phyloP scores from a whole-genome alignment of 1,140 invertebrate genomes.

The Drosophila neocordata region DNA sequence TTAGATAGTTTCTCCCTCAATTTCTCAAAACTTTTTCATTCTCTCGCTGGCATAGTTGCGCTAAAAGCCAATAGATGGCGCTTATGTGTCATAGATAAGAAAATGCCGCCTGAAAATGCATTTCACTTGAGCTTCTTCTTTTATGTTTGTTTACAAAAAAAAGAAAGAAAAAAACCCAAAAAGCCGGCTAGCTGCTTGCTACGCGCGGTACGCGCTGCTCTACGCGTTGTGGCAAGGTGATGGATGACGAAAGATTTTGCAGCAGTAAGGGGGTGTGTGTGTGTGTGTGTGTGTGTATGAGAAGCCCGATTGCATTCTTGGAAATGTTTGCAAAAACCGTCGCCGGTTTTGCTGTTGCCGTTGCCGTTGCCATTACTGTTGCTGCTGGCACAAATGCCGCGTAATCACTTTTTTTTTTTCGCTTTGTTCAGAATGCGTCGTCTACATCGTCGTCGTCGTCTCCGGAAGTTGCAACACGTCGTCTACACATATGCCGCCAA shows the following conservation, averaged over 20 bases:
- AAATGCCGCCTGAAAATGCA: constrained; percentile 26
- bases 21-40: constrained; percentile 21
- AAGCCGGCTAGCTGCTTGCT: constrained; percentile 10
- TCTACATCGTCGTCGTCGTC: constrained; percentile 9
- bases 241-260: not conserved
- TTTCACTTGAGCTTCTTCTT: constrained; percentile 36
- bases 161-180: constrained; percentile 2
- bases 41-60: constrained; percentile 45
- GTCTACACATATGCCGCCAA: constrained; percentile 63
- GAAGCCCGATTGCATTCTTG: constrained; percentile 65
- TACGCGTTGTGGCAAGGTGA: not conserved
- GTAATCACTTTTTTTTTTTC: constrained; percentile 74
- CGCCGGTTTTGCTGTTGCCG: constrained; percentile 45
- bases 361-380: not conserved
- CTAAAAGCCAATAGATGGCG: constrained; percentile 59
- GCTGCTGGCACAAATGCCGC: constrained; percentile 68
- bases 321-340: constrained; percentile 65
- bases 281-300: not conserved
- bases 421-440: constrained; percentile 12
- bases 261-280: not conserved
- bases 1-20: constrained; percentile 32
- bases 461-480: constrained; percentile 76
- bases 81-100: constrained; percentile 31
- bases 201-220: no score
- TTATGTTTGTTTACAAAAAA: constrained; percentile 40